A percentile compares a stretch with the other conserved stretches of the same genome.
Evolutionary conservation across 2,113 vertebrate genomes (phyloP).

Genomic region (Uropsilus gracilis): DNA sequence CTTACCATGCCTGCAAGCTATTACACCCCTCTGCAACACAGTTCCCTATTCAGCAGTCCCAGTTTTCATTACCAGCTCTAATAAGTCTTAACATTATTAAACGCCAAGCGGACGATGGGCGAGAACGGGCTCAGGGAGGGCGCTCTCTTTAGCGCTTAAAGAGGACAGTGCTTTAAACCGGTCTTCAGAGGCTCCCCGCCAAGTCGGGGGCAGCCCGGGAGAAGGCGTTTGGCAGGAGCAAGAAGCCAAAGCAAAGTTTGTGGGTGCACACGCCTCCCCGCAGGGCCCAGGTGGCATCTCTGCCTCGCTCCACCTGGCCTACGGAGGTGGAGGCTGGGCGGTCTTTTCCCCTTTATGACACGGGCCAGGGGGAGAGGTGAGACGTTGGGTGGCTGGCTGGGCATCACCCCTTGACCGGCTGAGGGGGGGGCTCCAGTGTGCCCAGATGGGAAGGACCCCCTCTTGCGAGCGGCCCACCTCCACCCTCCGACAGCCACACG

Average conservation of each 20-base stretch:
- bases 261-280: neutral
- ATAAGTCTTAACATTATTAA: slow-evolving; percentile 99
- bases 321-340: neutral
- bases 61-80: slow-evolving; percentile 96
- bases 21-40: slow-evolving; percentile 95
- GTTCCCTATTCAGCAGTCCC: slow-evolving; percentile 92
- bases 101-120: slow-evolving; percentile 93
- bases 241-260: slow-evolving; percentile 80
- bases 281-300: neutral
- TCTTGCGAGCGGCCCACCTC: neutral
- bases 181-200: slow-evolving; percentile 85
- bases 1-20: slow-evolving; percentile 96
- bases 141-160: slow-evolving; percentile 90
- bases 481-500: accelerated
- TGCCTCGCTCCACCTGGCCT: neutral
- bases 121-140: slow-evolving; percentile 90
- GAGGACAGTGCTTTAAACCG: slow-evolving; percentile 87
- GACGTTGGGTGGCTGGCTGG: neutral
- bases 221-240: slow-evolving; percentile 77
- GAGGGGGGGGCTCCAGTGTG: neutral
- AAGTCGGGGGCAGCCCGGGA: slow-evolving; percentile 82
- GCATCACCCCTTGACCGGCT: neutral
- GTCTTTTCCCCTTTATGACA: slow-evolving; percentile 22
- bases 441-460: neutral
- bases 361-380: neutral